phyloP scores from a whole-genome alignment of 2,888 invertebrate species.

The Spicauda simplicius region DNA sequence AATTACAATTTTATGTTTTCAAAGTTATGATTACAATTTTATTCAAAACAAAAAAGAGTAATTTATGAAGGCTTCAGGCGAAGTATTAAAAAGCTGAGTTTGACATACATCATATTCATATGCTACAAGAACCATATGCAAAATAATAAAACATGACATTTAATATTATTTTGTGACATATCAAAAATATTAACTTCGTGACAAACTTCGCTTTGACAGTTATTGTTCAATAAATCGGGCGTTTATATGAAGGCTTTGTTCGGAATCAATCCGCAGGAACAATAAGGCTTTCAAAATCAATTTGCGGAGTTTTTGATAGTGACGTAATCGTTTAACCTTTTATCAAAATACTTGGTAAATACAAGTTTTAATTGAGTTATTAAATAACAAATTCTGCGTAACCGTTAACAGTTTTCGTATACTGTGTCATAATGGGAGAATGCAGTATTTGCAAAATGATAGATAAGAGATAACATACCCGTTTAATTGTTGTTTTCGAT shows the following conservation, averaged over 20 bases:
- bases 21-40: too few relatives aligned
- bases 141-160: conserved; percentile 4
- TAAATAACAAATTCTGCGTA: background rate
- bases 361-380: conserved; percentile 6
- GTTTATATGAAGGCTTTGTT: conserved; percentile 21
- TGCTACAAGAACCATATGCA: background rate
- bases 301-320: conserved; percentile 20
- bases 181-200: conserved; percentile 5
- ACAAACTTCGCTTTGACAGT: conserved; percentile 14
- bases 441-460: too few relatives aligned
- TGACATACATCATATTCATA: too few relatives aligned
- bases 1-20: too few relatives aligned
- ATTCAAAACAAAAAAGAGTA: too few relatives aligned
- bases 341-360: conserved; percentile 1
- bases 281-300: conserved; percentile 24
- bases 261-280: conserved; percentile 10
- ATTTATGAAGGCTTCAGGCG: too few relatives aligned
- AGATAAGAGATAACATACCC: too few relatives aligned
- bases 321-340: conserved; percentile 26
- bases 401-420: conserved; percentile 1
- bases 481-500: too few relatives aligned
- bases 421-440: too few relatives aligned
- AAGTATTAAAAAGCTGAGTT: too few relatives aligned
- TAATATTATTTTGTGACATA: conserved; percentile 3
- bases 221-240: conserved; percentile 20